Evolutionary conservation across 2,113 vertebrate genomes (phyloP).

Genomic region (Mastomys coucha): DNA sequence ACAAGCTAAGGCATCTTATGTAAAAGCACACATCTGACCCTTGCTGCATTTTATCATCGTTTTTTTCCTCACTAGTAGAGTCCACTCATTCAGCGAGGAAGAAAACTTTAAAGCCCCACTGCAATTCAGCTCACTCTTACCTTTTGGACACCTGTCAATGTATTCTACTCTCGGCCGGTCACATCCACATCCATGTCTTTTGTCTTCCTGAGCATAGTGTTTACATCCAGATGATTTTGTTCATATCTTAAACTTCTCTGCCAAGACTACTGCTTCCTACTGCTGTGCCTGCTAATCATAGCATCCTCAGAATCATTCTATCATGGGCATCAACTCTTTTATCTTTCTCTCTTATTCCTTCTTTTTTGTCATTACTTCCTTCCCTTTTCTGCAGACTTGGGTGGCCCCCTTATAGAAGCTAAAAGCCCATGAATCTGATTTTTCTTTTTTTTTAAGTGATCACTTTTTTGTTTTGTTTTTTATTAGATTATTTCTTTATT

Average conservation of each 20-base stretch:
- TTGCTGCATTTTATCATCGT: not conserved
- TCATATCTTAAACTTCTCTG: not conserved
- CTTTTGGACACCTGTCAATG: not conserved
- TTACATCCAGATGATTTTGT: no score
- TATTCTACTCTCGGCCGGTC: not conserved
- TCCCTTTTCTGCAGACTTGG: not conserved
- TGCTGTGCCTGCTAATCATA: not conserved
- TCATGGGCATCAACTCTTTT: not conserved
- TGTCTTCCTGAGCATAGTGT: rapidly evolving
- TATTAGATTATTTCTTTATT: no score
- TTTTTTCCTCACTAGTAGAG: no score
- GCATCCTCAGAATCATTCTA: not conserved
- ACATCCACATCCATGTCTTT: not conserved
- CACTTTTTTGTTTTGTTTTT: no score
- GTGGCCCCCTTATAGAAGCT: not conserved
- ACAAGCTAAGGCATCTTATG: not conserved
- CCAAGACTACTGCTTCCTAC: not conserved
- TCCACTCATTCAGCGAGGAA: not conserved
- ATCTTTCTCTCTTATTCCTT: not conserved
- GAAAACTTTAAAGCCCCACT: no score
- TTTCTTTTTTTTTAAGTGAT: no score
- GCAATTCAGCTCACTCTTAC: not conserved
- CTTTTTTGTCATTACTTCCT: not conserved
- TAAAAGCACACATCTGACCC: not conserved
- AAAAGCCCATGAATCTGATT: not conserved